Base-by-base conservation (phyloP, 2,113 vertebrate species). In the Lepidothrix coronata region DNA sequence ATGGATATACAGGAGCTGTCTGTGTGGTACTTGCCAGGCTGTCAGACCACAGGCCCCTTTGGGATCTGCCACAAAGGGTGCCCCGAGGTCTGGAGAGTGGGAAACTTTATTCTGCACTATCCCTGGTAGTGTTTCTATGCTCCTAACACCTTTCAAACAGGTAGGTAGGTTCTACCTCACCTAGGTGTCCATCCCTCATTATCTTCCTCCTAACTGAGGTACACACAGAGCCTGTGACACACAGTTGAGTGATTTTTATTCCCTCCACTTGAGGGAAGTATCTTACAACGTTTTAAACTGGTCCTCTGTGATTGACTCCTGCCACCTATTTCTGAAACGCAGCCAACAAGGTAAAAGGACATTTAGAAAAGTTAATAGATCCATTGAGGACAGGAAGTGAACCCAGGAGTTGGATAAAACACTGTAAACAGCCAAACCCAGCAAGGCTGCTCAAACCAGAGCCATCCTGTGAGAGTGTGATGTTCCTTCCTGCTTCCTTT, bases 241-340 rank as follows among this genome's bases (percentile, higher is more conserved):
- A 14, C 35, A 51, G 43, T 0, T 91, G 91, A 90, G 89, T 94
- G 93, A 85, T 95, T 93, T 94, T 96, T 96, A 80, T 96, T 96
- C 91, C 85, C 55, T 96, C 93, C 91, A 90, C 95, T 95, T 96
- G 88, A 95, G 95, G 96, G 95, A 95, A 97, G 95, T 97, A 55
- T 93, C 90, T 94, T 86, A 91, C 88, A 95, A 80, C 35, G 5
- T 88, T 93, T 91, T 96, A 54, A 43, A 68, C 67, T 44, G 67
- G 88, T 86, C 91, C 59, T 80, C 63, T 74, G 72, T 17, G 37
- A 51, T 39, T 95, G 96, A 89, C 75, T 96, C 46, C 14, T 88
- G 88, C 72, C 85, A 97, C 88, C 63, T 85, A 67, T 51, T 80
- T 83, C 68, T 96, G 95, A 96, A 93, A 71, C 10, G 13, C 35